A percentile compares a stretch with the other conserved stretches of the same genome.
Evolutionary conservation across 2,797 vertebrate species (phyloP).

Genomic region (Schizopygopsis malacanthus): DNA sequence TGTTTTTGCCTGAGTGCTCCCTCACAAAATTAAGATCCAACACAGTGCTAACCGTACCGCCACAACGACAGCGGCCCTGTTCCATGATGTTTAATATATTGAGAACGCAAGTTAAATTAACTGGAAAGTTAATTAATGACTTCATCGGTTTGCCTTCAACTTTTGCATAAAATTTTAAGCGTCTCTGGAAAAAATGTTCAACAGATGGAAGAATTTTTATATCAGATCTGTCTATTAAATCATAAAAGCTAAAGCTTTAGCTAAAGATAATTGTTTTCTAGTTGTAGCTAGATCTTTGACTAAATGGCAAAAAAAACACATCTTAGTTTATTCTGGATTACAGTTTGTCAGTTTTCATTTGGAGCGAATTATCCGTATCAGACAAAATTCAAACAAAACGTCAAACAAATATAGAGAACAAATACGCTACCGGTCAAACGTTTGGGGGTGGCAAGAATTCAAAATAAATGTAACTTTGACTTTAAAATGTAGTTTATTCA

Average conservation of each 20-base stretch:
- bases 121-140: slow-evolving; percentile 48
- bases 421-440: not conserved
- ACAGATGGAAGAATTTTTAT: slow-evolving; percentile 38
- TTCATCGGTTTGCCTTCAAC: slow-evolving; percentile 29
- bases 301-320: not conserved
- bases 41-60: not conserved
- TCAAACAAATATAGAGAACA: not conserved
- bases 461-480: not conserved
- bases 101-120: slow-evolving; percentile 32
- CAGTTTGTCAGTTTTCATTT: not conserved
- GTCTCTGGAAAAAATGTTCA: slow-evolving; percentile 27
- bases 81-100: slow-evolving; percentile 38
- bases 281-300: slow-evolving; percentile 5
- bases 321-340: not conserved
- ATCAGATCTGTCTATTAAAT: slow-evolving; percentile 22
- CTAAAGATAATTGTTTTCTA: slow-evolving; percentile 22
- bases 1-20: slow-evolving; percentile 47
- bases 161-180: slow-evolving; percentile 34
- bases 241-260: slow-evolving; percentile 4
- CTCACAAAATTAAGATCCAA: slow-evolving; percentile 44
- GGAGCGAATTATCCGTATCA: not conserved
- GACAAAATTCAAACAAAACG: not conserved
- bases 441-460: not conserved
- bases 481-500: not conserved
- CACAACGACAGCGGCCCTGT: slow-evolving; percentile 30